Evolutionary conservation across 2,113 vertebrate species (phyloP).

Genomic region (Cebus imitator): DNA sequence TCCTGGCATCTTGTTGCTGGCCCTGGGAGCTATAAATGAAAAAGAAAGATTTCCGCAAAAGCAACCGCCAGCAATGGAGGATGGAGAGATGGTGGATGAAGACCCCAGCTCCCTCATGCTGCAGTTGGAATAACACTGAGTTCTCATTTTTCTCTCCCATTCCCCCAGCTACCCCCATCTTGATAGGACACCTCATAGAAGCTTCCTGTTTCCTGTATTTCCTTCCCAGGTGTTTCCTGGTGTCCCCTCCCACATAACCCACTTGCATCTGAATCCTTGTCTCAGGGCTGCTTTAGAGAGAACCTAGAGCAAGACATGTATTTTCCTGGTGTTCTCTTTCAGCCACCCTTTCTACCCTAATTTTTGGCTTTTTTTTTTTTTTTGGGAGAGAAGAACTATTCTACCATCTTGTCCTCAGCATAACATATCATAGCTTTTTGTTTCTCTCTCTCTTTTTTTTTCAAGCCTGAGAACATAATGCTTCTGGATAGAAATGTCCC

Average conservation of each 20-base stretch:
- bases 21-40: neutral
- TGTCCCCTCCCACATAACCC: neutral
- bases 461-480: conserved; percentile 99
- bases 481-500: conserved; percentile 93
- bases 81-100: neutral
- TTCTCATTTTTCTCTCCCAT: neutral
- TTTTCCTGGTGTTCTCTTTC: neutral
- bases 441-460: conserved; percentile 56
- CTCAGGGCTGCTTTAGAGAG: neutral
- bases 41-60: neutral
- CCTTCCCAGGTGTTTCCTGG: neutral
- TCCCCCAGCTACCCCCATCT: neutral
- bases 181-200: neutral
- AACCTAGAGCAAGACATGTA: neutral
- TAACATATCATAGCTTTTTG: neutral
- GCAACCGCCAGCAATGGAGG: neutral
- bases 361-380: neutral
- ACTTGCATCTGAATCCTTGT: neutral
- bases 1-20: neutral
- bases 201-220: neutral
- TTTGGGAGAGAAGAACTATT: neutral
- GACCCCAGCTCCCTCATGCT: neutral
- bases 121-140: neutral
- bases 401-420: neutral
- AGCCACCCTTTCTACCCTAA: neutral